Evolutionary conservation across 2,113 vertebrate species (phyloP).

Genomic region (Pyxicephalus adspersus): DNA sequence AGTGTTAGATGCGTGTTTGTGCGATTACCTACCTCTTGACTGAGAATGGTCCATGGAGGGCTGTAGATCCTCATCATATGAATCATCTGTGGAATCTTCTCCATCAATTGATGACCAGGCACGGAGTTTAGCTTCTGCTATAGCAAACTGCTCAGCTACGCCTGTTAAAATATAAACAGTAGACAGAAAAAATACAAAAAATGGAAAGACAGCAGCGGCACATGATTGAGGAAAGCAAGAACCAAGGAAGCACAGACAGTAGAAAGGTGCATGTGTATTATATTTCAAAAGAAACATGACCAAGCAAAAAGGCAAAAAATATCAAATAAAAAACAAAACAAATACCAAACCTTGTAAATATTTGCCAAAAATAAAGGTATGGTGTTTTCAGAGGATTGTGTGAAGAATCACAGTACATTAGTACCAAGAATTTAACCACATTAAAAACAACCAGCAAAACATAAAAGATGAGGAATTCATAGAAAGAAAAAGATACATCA

Average conservation of each 20-base stretch:
- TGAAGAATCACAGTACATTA: neutral
- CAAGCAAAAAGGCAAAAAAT: too few species aligned
- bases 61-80: conserved; percentile 90
- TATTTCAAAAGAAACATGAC: neutral
- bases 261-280: neutral
- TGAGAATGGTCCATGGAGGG: conserved; percentile 78
- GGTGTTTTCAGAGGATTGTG: too few species aligned
- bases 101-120: conserved; percentile 97
- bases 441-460: neutral
- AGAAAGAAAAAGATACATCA: neutral
- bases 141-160: conserved; percentile 95
- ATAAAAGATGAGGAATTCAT: neutral
- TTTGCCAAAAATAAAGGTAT: too few species aligned
- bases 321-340: neutral
- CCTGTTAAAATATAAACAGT: conserved; percentile 65
- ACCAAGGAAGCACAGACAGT: neutral
- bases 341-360: neutral
- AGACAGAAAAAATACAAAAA: neutral
- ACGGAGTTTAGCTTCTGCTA: conserved; percentile 93
- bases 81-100: conserved; percentile 93
- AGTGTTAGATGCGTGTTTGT: too few species aligned
- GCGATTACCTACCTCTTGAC: conserved; percentile 74
- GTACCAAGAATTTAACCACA: neutral
- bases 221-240: neutral
- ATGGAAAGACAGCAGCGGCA: neutral